Conservation (phyloP, 2,113 vertebrate genomes). For the Pachyramphus minor region DNA sequence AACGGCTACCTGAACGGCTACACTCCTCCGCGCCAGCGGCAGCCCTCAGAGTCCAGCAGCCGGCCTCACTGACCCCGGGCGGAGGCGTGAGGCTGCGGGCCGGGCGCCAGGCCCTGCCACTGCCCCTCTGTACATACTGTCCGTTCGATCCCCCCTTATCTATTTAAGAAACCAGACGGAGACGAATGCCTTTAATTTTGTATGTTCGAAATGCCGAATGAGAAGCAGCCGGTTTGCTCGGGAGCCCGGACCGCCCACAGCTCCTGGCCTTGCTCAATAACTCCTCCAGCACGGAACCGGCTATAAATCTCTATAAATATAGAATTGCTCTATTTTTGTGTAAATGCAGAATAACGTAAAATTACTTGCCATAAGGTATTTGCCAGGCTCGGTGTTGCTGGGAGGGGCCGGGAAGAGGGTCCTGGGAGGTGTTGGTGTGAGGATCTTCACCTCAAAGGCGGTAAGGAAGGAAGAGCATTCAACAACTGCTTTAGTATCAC, state of each 20-base stretch:
- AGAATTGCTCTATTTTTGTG: constrained; percentile 79
- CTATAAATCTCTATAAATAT: constrained; percentile 72
- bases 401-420: background rate
- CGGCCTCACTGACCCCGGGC: constrained; percentile 86
- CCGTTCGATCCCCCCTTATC: background rate
- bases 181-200: constrained; percentile 65
- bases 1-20: constrained; percentile 85
- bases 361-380: constrained; percentile 64
- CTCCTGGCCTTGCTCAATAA: constrained; percentile 58
- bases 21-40: constrained; percentile 79
- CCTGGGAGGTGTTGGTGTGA: background rate
- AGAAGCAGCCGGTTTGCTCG: constrained; percentile 21
- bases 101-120: background rate
- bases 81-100: background rate
- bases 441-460: background rate
- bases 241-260: constrained; percentile 27
- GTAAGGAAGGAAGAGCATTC: background rate
- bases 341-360: constrained; percentile 72
- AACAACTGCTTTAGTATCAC: background rate
- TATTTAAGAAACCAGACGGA: constrained; percentile 70
- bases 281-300: constrained; percentile 56
- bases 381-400: constrained; percentile 20
- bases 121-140: constrained; percentile 55
- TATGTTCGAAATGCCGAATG: constrained; percentile 47
- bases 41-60: constrained; percentile 91